These are phyloP conservation scores for Drosophila villosipedis DNA, from an alignment of 2,888 invertebrate species.

Conservation along the genomic window DNA sequence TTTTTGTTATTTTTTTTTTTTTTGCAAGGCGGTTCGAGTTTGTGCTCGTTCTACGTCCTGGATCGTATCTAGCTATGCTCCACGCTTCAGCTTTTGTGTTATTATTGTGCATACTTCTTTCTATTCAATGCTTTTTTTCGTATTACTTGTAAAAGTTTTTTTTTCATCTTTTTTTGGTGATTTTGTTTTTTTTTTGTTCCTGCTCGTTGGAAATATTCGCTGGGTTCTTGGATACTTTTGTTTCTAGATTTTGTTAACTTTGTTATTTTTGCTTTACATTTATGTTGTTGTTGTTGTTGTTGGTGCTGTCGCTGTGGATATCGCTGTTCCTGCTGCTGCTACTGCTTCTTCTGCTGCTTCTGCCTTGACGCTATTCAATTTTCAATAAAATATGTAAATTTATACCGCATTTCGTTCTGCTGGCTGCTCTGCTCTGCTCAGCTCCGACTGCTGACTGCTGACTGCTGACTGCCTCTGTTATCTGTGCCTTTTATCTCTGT, in stretches of 20 bases:
- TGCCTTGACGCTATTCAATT: slow-evolving; percentile 71
- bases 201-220: slow-evolving; percentile 33
- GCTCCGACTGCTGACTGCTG: slow-evolving; percentile 35
- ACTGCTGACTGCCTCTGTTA: neutral
- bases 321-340: slow-evolving; percentile 14
- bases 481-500: neutral
- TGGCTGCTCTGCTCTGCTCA: slow-evolving; percentile 43
- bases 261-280: slow-evolving; percentile 67
- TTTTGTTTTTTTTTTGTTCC: slow-evolving; percentile 31
- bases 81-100: slow-evolving; percentile 66
- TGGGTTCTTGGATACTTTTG: slow-evolving; percentile 53
- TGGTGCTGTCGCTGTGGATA: slow-evolving; percentile 2
- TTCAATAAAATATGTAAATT: slow-evolving; percentile 81
- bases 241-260: slow-evolving; percentile 80
- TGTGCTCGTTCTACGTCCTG: neutral
- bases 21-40: neutral
- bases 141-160: slow-evolving; percentile 66
- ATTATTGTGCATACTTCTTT: slow-evolving; percentile 60
- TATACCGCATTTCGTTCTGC: slow-evolving; percentile 76
- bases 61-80: slow-evolving; percentile 28
- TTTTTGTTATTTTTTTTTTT: neutral
- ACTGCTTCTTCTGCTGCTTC: slow-evolving; percentile 22
- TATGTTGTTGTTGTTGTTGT: slow-evolving; percentile 11
- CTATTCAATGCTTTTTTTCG: slow-evolving; percentile 68
- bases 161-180: slow-evolving; percentile 19